These are phyloP conservation scores for Euglossa dilemma DNA, from an alignment of 1,140 invertebrate genomes.

Conservation along the genomic window DNA sequence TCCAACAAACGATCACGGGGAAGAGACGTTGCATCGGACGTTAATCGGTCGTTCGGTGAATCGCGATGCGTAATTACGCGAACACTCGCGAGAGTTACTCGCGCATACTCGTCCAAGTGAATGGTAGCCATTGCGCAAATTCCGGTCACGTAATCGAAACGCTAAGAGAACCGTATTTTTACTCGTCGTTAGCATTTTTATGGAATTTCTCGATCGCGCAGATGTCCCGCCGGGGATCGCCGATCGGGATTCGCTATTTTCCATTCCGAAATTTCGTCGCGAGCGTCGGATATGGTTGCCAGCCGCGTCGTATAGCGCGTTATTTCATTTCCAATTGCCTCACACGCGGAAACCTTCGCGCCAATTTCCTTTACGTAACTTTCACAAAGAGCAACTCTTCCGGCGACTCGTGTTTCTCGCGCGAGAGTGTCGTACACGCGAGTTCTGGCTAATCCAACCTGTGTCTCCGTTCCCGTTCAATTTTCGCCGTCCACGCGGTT, in stretches of 20 bases:
- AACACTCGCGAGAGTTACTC: neutral
- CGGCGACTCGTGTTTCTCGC: neutral
- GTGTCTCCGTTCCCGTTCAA: too few relatives aligned
- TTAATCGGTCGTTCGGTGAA: neutral
- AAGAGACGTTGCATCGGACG: too few relatives aligned
- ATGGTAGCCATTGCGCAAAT: conserved; percentile 49
- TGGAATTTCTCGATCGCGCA: neutral
- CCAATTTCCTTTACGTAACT: neutral
- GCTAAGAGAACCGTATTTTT: neutral
- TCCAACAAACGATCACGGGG: too few relatives aligned
- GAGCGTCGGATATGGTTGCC: neutral
- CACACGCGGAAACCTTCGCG: neutral
- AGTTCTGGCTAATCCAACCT: neutral
- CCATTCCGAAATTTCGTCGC: too few relatives aligned
- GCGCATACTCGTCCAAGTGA: conserved; percentile 25
- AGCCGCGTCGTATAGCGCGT: too few relatives aligned
- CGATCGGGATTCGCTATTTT: neutral
- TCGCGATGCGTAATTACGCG: conserved; percentile 18
- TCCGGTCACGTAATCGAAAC: conserved; percentile 23
- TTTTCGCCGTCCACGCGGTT: neutral
- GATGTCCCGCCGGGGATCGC: neutral
- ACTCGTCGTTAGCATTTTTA: neutral
- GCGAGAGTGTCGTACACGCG: neutral
- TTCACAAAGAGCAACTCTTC: neutral
- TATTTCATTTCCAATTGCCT: neutral